Base-by-base conservation (phyloP, 2,888 invertebrate species). In the Busseola fusca region DNA sequence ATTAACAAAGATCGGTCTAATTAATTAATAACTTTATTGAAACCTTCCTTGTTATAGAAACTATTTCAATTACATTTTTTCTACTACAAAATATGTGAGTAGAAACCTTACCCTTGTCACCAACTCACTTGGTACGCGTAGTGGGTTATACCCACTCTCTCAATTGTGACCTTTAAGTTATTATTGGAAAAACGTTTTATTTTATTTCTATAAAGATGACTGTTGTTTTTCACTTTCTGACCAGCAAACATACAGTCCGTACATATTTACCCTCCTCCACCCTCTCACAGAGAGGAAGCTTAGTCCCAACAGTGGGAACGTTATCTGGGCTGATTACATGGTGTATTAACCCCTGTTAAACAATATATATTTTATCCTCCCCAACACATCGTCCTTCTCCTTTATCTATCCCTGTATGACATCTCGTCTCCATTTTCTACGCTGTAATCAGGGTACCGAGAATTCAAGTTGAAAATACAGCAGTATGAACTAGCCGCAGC, bases 381-480 rank as follows among this genome's bases (percentile, higher is more conserved):
- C 16, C 37, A 60, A 1, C 18, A 27, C 18, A 42, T 14, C 3
- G 0, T 45, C 7, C 16, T 21, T 0, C 30, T 4, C 1, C 57
- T 57, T 34, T 42, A 37, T 18, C 18, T 42, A 27, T 21, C 21
- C 7, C 25, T 16, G 50, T 37, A 34, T 12, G 27, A 10, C 14
- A 57, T 27, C 10, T 63, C 52, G 25, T 27, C 9, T 7, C 50
- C 18, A 18, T 34, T 18, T 34, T 21, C 4, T 34, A 37, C 7
- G 12, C 18, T 54, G 5, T 14, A 14, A 27, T 30, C 18, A 40
- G 40, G 4, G 14, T 69, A 21, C 27, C 42, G 60, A 72, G 42
- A 42, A 73, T 48, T 54, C 25, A 52, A 65, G 64, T 52, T n/a
- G 27, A 64, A 77, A 72, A 59, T 66, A 59, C 21, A 14, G 18